Percentiles rank a stretch among this genome's conserved stretches.
These are phyloP conservation scores for Callionymus lyra DNA, from an alignment of 2,113 vertebrate genomes.

Conservation along the genomic window DNA sequence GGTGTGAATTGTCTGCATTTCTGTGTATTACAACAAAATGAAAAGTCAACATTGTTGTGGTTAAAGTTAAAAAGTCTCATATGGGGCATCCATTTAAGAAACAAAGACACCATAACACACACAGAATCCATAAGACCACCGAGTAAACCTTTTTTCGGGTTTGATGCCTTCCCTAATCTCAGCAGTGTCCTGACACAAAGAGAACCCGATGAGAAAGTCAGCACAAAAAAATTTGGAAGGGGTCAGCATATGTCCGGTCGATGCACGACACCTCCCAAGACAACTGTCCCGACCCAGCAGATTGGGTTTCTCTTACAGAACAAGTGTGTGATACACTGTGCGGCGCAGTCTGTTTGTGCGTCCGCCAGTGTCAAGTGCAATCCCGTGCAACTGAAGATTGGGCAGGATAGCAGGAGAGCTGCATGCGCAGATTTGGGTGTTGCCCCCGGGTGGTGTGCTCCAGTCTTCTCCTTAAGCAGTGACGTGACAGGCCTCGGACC, in stretches of 20 bases:
- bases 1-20: too few species aligned
- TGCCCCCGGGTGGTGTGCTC: slow-evolving; percentile 39
- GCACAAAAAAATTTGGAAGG: slow-evolving; percentile 51
- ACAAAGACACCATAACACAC: too few species aligned
- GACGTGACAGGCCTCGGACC: slow-evolving; percentile 48
- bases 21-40: too few species aligned
- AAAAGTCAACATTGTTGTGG: too few species aligned
- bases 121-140: background rate
- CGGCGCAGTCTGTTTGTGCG: slow-evolving; percentile 11
- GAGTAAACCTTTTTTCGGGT: slow-evolving; percentile 1
- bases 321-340: slow-evolving; percentile 9
- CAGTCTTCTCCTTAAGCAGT: slow-evolving; percentile 35
- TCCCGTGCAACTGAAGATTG: slow-evolving; percentile 54
- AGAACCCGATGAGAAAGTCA: slow-evolving; percentile 56
- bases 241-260: slow-evolving; percentile 69
- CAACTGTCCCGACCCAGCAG: slow-evolving; percentile 52
- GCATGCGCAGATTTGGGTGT: slow-evolving; percentile 60
- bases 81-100: too few species aligned
- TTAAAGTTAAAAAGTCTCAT: too few species aligned
- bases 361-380: slow-evolving; percentile 43
- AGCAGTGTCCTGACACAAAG: slow-evolving; percentile 50
- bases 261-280: slow-evolving; percentile 56
- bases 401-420: slow-evolving; percentile 56
- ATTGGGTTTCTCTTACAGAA: slow-evolving; percentile 42
- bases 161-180: slow-evolving; percentile 25